Evolutionary conservation across 2,888 invertebrate species (phyloP), one percentile per base, ranked within the genome.

Genomic region (Papilio protenor): DNA sequence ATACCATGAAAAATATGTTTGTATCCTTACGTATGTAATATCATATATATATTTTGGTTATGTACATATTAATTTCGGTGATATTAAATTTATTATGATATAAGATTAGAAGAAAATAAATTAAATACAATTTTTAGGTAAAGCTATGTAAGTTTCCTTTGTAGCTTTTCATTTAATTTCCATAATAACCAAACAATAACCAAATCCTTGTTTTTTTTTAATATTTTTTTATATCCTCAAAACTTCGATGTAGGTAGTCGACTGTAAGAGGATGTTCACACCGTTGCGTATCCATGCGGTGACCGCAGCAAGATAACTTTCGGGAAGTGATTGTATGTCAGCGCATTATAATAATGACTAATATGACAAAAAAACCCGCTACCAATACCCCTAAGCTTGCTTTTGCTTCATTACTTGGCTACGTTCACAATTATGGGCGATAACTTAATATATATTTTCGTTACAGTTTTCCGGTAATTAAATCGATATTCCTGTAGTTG

Each of bases 251-350:
- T 40, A 45, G n/a, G 49, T 23, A 10, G 49, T 40, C 21, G 16
- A 45, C 57, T n/a, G 55, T 14, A n/a, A 57, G n/a, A 23, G 71
- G 71, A 77, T 47, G 45, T 77, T 57, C 73, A 73, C 59, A 59
- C 12, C 14, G 55, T 18, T 14, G 40, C 45, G 47, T 66, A 57
- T 73, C 64, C 55, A 40, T 23, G 61, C 59, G 23, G 73, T 74
- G 57, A 70, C 61, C 69, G 74, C 49, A 55, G 40, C 45, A 21
- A 55, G 77, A 70, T 77, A 77, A 75, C 70, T 52, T 27, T 27
- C 73, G 52, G 77, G 74, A 77, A 77, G 77, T 75, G 55, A 55
- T 77, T 73, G 45, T 64, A 52, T n/a, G 71, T 77, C 77, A 40
- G 12, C 61, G 74, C 74, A 57, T 59, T 59, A 40, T 77, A 59